Conservation (phyloP, 2,113 vertebrate species). For the Turdus rufiventris region DNA sequence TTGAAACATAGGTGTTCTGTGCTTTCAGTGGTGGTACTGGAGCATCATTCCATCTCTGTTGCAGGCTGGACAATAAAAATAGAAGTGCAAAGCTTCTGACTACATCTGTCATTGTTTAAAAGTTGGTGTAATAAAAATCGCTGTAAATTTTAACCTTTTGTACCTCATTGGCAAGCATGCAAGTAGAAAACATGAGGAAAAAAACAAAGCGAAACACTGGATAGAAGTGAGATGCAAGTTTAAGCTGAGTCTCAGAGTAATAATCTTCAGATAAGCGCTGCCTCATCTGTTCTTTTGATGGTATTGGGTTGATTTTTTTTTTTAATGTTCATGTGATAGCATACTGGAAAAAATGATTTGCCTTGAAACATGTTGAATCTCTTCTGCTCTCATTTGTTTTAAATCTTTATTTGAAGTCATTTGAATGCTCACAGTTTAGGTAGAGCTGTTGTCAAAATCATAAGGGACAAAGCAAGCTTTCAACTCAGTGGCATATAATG, state of each 20-base stretch:
- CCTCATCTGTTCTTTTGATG: constrained; percentile 42
- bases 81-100: not conserved
- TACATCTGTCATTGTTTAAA: not conserved
- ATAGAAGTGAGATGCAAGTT: constrained; percentile 4
- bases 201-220: not conserved
- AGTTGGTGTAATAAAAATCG: constrained; percentile 9
- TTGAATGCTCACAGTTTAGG: not conserved
- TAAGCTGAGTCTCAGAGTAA: not conserved
- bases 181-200: not conserved
- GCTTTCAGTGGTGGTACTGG: not conserved
- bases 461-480: not conserved
- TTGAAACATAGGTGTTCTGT: not conserved
- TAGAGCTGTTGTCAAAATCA: not conserved
- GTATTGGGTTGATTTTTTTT: not conserved
- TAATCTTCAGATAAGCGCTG: constrained; percentile 47
- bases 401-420: not conserved
- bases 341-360: not conserved
- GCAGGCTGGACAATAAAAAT: not conserved
- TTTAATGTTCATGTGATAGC: constrained; percentile 5
- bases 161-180: not conserved
- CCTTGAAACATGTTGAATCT: constrained; percentile 16
- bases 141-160: not conserved
- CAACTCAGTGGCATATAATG: not conserved
- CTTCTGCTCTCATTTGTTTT: constrained; percentile 46
- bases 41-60: not conserved